These are phyloP conservation scores for Periophthalmus magnuspinnatus DNA, from an alignment of 2,797 vertebrate species.

Conservation along the genomic window DNA sequence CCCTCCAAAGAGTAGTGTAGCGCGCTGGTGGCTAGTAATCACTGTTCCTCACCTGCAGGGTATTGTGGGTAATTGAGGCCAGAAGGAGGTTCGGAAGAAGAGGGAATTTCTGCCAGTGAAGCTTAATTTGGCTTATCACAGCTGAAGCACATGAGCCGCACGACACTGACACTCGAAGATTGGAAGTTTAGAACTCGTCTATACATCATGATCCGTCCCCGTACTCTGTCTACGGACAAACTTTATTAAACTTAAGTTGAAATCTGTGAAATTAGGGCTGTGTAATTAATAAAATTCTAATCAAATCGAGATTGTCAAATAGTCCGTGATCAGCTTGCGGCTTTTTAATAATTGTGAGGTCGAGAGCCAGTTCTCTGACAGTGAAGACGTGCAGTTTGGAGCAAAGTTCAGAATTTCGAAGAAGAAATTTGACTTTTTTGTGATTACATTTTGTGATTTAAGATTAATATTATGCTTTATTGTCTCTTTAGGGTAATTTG, in stretches of 20 bases:
- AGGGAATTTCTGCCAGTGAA: constrained; percentile 32
- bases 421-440: background rate
- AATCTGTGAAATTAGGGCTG: background rate
- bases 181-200: constrained; percentile 13
- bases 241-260: constrained; percentile 1
- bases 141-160: constrained; percentile 47
- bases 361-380: background rate
- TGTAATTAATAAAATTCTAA: background rate
- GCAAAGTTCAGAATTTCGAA: background rate
- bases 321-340: too few relatives aligned
- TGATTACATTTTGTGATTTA: too few relatives aligned
- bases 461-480: too few relatives aligned
- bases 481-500: too few relatives aligned
- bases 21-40: constrained; percentile 34
- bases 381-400: background rate
- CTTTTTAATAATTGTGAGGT: background rate
- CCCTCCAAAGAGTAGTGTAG: constrained; percentile 30
- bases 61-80: constrained; percentile 62
- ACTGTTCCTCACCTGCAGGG: constrained; percentile 52
- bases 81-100: constrained; percentile 20
- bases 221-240: constrained; percentile 1
- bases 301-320: background rate
- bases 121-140: constrained; percentile 60
- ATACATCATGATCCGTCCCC: constrained; percentile 24
- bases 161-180: constrained; percentile 14